A percentile compares a stretch with the other conserved stretches of the same genome.
Evolutionary conservation across 2,113 vertebrate genomes (phyloP).

Genomic region (Dascyllus trimaculatus): DNA sequence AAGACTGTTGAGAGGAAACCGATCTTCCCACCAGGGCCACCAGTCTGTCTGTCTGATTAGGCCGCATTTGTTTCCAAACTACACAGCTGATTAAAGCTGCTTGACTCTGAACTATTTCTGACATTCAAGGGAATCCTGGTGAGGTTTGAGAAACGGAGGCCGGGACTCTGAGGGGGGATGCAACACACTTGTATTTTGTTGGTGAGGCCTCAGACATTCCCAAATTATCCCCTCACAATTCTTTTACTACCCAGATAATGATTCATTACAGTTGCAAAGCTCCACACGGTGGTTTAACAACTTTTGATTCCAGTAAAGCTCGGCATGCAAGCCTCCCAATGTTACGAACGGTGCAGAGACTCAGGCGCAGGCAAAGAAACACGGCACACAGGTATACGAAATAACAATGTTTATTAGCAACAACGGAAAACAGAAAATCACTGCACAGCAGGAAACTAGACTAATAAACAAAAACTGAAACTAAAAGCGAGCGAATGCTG

Average conservation of each 20-base stretch:
- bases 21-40: slow-evolving; percentile 49
- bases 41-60: slow-evolving; percentile 48
- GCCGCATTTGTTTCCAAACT: slow-evolving; percentile 46
- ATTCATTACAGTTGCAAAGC: slow-evolving; percentile 64
- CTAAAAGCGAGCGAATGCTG: too few relatives aligned
- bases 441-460: too few relatives aligned
- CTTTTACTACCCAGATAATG: slow-evolving; percentile 77
- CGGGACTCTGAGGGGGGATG: background rate
- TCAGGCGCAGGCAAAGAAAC: too few relatives aligned
- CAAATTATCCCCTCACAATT: slow-evolving; percentile 70
- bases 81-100: slow-evolving; percentile 44
- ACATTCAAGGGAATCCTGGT: slow-evolving; percentile 51
- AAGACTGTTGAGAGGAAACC: slow-evolving; percentile 24
- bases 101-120: slow-evolving; percentile 38
- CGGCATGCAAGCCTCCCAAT: slow-evolving; percentile 40
- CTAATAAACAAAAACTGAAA: too few relatives aligned
- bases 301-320: slow-evolving; percentile 71
- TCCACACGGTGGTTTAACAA: slow-evolving; percentile 70
- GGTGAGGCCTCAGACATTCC: slow-evolving; percentile 55
- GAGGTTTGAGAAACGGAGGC: slow-evolving; percentile 21
- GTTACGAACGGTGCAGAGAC: too few relatives aligned
- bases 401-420: too few relatives aligned
- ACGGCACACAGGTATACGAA: too few relatives aligned
- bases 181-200: slow-evolving; percentile 29
- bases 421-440: too few relatives aligned